Conservation (phyloP, 2,888 invertebrate genomes). For the Tetheella fluctuosa region DNA sequence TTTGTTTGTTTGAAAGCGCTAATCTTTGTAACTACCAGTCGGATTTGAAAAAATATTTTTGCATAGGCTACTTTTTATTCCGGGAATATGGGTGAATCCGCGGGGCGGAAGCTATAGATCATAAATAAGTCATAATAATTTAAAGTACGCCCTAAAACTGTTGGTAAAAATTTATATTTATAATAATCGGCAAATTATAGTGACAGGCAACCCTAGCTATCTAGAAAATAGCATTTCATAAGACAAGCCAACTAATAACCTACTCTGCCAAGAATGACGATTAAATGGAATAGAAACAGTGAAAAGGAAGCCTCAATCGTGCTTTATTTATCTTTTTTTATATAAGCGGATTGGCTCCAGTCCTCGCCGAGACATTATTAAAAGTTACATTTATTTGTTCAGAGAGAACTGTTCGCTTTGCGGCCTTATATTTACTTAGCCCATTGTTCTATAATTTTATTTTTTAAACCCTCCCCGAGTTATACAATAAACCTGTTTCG, state of each 20-base stretch:
- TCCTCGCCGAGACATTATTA: constrained; percentile 28
- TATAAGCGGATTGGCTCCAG: constrained; percentile 31
- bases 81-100: no score
- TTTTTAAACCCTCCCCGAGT: not conserved
- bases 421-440: not conserved
- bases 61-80: no score
- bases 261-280: not conserved
- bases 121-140: no score
- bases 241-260: not conserved
- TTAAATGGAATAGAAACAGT: not conserved
- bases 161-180: no score
- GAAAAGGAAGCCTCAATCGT: constrained; percentile 26
- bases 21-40: no score
- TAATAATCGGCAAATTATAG: no score
- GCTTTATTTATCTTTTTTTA: constrained; percentile 22
- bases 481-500: not conserved
- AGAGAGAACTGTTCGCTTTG: not conserved
- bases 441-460: constrained; percentile 3
- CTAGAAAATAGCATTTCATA: not conserved
- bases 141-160: no score
- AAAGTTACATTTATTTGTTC: constrained; percentile 23
- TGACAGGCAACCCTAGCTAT: no score
- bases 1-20: no score
- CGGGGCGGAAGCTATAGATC: no score
- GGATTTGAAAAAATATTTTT: no score